phyloP scores from a whole-genome alignment of 2,113 vertebrate genomes.

The Otocyon megalotis region DNA sequence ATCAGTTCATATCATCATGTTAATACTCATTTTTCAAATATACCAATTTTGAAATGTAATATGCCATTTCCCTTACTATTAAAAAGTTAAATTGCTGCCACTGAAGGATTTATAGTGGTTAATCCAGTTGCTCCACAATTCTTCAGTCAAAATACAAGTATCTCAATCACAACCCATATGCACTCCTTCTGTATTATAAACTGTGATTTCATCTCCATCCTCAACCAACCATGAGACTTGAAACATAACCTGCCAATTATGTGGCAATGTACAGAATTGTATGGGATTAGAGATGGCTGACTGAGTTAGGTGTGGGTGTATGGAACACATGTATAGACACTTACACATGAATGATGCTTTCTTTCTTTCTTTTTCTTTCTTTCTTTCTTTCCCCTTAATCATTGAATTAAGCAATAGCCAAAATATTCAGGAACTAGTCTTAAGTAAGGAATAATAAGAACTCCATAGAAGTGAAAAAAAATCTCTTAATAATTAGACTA shows the following conservation, averaged over 20 bases:
- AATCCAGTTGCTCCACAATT: slow-evolving; percentile 1
- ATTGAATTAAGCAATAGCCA: not conserved
- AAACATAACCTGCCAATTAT: slow-evolving; percentile 32
- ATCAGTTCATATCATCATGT: slow-evolving; percentile 30
- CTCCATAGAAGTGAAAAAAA: not conserved
- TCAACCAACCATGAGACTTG: slow-evolving; percentile 41
- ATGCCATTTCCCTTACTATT: not conserved
- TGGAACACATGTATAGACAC: not conserved
- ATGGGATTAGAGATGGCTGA: not conserved
- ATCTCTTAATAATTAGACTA: not conserved
- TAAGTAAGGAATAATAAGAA: not conserved
- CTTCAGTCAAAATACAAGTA: slow-evolving; percentile 71
- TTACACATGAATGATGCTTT: not conserved
- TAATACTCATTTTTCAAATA: slow-evolving; percentile 58
- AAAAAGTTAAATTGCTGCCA: slow-evolving; percentile 61
- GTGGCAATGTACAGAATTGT: not conserved
- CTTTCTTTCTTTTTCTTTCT: not conserved
- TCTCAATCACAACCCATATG: slow-evolving; percentile 48
- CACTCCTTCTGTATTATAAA: not conserved
- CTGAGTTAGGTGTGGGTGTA: not conserved
- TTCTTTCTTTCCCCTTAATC: not conserved
- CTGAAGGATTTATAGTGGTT: slow-evolving; percentile 52
- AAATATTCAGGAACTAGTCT: not conserved
- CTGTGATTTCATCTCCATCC: slow-evolving; percentile 1
- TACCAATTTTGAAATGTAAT: slow-evolving; percentile 42